Conservation (phyloP, 2,888 invertebrate genomes). For the Girardia tigrina region DNA sequence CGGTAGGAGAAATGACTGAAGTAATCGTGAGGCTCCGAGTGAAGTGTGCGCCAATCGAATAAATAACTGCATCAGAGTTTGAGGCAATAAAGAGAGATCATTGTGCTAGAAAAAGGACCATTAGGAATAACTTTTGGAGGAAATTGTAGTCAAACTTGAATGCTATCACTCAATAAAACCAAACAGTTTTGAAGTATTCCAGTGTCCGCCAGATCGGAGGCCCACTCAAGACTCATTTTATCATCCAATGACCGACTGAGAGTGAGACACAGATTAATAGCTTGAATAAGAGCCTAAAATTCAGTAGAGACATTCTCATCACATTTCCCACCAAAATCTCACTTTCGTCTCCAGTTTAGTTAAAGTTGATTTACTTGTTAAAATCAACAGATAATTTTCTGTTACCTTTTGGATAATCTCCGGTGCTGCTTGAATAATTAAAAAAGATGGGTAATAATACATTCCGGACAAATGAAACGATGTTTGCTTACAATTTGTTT, state of each 20-base stretch:
- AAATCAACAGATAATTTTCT: background rate
- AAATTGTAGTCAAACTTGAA: background rate
- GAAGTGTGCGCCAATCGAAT: background rate
- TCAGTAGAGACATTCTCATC: no score
- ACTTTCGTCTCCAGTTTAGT: background rate
- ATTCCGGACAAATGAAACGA: no score
- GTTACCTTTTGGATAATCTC: no score
- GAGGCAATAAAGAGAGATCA: background rate
- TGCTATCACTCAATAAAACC: background rate
- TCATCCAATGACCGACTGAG: background rate
- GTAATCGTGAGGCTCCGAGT: background rate
- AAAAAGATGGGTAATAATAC: no score
- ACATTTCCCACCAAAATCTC: background rate
- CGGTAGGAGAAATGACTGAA: background rate
- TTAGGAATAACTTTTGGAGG: background rate
- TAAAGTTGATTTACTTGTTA: background rate
- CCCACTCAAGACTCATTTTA: background rate
- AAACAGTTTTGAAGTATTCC: background rate
- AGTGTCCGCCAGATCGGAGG: background rate
- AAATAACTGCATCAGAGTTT: background rate
- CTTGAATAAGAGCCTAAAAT: background rate
- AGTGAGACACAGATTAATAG: background rate
- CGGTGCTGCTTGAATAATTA: no score
- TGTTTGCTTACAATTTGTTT: background rate
- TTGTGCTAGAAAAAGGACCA: background rate